Percentiles rank a stretch among this genome's conserved stretches.
Evolutionary conservation across 2,888 invertebrate genomes (phyloP).

Genomic region (Tillus elongatus): DNA sequence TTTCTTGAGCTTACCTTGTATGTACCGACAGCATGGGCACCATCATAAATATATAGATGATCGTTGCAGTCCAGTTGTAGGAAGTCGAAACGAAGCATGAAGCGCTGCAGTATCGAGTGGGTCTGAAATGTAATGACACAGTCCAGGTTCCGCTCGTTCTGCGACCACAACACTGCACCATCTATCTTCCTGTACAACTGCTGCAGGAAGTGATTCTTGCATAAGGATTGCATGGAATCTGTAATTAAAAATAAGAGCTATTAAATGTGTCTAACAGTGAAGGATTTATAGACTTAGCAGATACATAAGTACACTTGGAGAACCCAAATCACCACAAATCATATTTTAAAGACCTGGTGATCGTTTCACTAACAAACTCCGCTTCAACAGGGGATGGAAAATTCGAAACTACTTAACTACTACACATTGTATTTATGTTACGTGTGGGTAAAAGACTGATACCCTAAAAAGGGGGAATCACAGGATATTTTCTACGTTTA

Average conservation of each 20-base stretch:
- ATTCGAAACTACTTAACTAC: no score
- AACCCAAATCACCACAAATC: no score
- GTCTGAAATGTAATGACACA: slow-evolving; percentile 92
- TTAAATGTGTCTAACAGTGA: no score
- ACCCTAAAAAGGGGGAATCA: no score
- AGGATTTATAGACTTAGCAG: no score
- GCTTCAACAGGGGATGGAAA: no score
- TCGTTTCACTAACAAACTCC: no score
- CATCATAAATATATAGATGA: slow-evolving; percentile 86
- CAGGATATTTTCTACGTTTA: no score
- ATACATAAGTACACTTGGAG: no score
- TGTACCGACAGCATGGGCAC: slow-evolving; percentile 79
- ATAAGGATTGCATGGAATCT: slow-evolving; percentile 85
- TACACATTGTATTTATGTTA: no score
- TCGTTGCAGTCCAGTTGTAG: slow-evolving; percentile 90
- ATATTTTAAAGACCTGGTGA: no score
- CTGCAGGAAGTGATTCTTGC: slow-evolving; percentile 83
- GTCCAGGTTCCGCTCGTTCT: slow-evolving; percentile 83
- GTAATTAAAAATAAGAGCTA: slow-evolving; percentile 40
- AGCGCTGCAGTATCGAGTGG: slow-evolving; percentile 85
- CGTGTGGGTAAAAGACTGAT: no score
- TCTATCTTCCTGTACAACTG: slow-evolving; percentile 85
- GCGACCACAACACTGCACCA: slow-evolving; percentile 81
- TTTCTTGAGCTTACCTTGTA: slow-evolving; percentile 61
- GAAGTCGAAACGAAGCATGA: slow-evolving; percentile 88